Conservation (phyloP, 2,113 vertebrate species). For the Ornithorhynchus anatinus region DNA sequence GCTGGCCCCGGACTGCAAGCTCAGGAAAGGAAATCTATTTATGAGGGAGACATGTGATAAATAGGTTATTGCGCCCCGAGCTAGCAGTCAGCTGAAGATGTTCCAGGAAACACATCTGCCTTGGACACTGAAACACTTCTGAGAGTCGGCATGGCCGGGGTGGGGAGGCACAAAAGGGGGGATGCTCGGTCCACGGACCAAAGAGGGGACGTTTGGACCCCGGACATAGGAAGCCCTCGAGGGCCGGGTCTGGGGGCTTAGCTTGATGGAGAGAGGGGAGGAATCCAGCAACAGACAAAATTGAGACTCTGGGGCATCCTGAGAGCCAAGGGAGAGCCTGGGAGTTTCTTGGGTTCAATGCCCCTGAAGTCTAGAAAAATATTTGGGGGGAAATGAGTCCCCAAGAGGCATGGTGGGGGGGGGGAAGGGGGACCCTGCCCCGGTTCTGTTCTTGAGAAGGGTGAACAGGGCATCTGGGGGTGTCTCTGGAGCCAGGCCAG, state of each 20-base stretch:
- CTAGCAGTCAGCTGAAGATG: not conserved
- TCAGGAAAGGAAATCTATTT: constrained; percentile 6
- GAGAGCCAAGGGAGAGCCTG: no score
- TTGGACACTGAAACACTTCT: not conserved
- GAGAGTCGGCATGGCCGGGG: not conserved
- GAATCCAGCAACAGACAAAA: not conserved
- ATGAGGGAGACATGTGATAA: not conserved
- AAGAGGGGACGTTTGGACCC: not conserved
- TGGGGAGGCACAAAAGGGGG: not conserved
- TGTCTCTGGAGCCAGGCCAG: no score
- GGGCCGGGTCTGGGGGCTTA: not conserved
- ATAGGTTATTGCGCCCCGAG: constrained; percentile 3
- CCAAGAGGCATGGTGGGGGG: no score
- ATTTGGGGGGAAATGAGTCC: no score
- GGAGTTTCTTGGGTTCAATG: no score
- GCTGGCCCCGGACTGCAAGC: not conserved
- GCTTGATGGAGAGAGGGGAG: no score
- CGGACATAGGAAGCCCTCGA: not conserved
- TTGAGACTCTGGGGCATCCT: no score
- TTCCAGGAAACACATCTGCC: not conserved
- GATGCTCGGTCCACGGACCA: not conserved
- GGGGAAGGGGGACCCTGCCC: no score
- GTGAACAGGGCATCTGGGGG: no score
- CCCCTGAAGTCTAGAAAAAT: no score
- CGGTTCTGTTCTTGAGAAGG: no score